Percentiles rank a stretch among this genome's conserved stretches.
Evolutionary conservation across 2,797 vertebrate genomes (phyloP).

Genomic region (Brotula barbata): DNA sequence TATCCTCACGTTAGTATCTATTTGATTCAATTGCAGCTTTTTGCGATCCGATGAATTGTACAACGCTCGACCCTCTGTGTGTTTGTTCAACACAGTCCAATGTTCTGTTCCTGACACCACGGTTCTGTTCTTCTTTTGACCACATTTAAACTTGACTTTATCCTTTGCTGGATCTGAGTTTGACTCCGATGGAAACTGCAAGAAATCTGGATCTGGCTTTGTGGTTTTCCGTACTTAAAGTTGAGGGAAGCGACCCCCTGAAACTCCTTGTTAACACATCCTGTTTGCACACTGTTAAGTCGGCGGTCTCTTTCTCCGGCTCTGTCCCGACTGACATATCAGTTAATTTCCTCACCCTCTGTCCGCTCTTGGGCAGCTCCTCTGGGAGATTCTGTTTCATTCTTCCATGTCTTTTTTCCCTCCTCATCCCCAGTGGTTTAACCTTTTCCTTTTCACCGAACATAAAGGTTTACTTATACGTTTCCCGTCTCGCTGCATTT

Average conservation of each 20-base stretch:
- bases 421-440: constrained; percentile 27
- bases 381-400: constrained; percentile 52
- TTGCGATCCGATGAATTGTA: too few relatives aligned
- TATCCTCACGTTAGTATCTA: too few relatives aligned
- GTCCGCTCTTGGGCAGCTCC: constrained; percentile 27
- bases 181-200: constrained; percentile 35
- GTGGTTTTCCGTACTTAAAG: constrained; percentile 51
- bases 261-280: constrained; percentile 70
- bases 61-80: too few relatives aligned
- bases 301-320: constrained; percentile 19
- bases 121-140: background rate
- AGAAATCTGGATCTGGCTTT: constrained; percentile 55
- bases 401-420: constrained; percentile 31
- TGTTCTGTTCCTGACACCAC: too few relatives aligned
- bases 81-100: constrained; percentile 23
- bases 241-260: constrained; percentile 35
- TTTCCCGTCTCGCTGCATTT: constrained; percentile 1
- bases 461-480: too few relatives aligned
- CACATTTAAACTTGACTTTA: constrained; percentile 31
- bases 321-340: constrained; percentile 40
- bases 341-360: constrained; percentile 46
- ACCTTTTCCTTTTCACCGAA: background rate
- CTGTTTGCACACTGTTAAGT: constrained; percentile 62
- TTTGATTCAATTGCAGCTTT: too few relatives aligned
- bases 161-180: constrained; percentile 5